A percentile compares a stretch with the other conserved stretches of the same genome.
Conservation (phyloP, 1,140 invertebrate genomes). For the Scaptomyza hsui region DNA sequence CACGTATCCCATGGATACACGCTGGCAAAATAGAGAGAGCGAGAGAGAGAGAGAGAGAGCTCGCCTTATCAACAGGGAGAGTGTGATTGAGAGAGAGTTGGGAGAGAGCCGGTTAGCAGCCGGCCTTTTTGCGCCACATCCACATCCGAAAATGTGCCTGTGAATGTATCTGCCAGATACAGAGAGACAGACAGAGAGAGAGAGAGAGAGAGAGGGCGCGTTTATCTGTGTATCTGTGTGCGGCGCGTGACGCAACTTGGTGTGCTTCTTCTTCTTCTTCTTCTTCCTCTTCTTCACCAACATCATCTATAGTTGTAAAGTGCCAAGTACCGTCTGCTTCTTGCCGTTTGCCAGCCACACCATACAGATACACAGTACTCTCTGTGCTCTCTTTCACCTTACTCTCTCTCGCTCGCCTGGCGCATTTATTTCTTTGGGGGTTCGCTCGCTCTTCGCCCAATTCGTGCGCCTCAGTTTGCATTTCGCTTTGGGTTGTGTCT, state of each 20-base stretch:
- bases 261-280: slow-evolving; percentile 11
- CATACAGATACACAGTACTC: slow-evolving; percentile 51
- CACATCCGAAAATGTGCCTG: slow-evolving; percentile 31
- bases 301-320: slow-evolving; percentile 2
- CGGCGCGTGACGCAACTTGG: slow-evolving; percentile 70
- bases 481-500: slow-evolving; percentile 83
- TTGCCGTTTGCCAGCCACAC: slow-evolving; percentile 62
- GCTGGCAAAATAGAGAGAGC: slow-evolving; percentile 12
- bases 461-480: slow-evolving; percentile 71
- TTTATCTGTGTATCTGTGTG: slow-evolving; percentile 6
- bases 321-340: slow-evolving; percentile 51
- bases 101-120: slow-evolving; percentile 46
- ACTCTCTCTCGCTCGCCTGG: not conserved
- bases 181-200: no score
- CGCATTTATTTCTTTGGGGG: slow-evolving; percentile 40
- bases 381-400: not conserved
- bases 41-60: not conserved
- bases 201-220: no score
- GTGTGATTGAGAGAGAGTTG: not conserved
- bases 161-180: slow-evolving; percentile 53
- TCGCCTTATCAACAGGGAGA: slow-evolving; percentile 5
- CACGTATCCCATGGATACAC: slow-evolving; percentile 59
- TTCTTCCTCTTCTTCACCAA: slow-evolving; percentile 1
- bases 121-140: slow-evolving; percentile 65
- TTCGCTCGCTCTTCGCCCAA: slow-evolving; percentile 64